phyloP scores from a whole-genome alignment of 2,888 invertebrate genomes.

The Ennomos erosarius region DNA sequence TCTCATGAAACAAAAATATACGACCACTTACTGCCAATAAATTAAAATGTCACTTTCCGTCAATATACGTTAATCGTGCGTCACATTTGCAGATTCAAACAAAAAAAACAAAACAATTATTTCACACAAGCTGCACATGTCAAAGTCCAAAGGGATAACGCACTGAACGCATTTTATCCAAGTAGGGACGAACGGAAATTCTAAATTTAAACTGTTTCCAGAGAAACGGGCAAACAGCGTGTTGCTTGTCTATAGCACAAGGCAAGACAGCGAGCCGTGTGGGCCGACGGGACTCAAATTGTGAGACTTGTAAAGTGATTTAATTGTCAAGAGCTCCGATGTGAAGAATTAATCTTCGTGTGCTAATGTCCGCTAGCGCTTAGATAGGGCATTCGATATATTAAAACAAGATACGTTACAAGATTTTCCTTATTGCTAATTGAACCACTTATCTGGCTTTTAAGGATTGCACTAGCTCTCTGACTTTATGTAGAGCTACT shows the following conservation, averaged over 20 bases:
- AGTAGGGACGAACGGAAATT: slow-evolving; percentile 80
- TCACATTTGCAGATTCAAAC: slow-evolving; percentile 36
- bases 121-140: slow-evolving; percentile 51
- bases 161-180: slow-evolving; percentile 76
- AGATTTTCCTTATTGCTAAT: slow-evolving; percentile 25
- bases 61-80: slow-evolving; percentile 39
- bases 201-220: slow-evolving; percentile 81
- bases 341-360: slow-evolving; percentile 62
- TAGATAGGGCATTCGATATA: slow-evolving; percentile 25
- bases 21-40: slow-evolving; percentile 2
- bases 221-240: slow-evolving; percentile 72
- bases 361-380: slow-evolving; percentile 44
- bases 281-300: slow-evolving; percentile 64
- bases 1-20: too few relatives aligned
- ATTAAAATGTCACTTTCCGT: slow-evolving; percentile 40
- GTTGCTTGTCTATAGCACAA: slow-evolving; percentile 71
- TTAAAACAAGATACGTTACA: slow-evolving; percentile 29
- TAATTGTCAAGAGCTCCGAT: slow-evolving; percentile 69
- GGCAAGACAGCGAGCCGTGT: slow-evolving; percentile 66
- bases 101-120: slow-evolving; percentile 42
- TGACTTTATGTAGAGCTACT: not conserved
- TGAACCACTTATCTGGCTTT: slow-evolving; percentile 21
- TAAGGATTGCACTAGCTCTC: slow-evolving; percentile 7
- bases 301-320: slow-evolving; percentile 73
- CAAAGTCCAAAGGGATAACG: slow-evolving; percentile 64